Base-by-base conservation (phyloP, 2,113 vertebrate genomes). In the Cyanistes caeruleus region DNA sequence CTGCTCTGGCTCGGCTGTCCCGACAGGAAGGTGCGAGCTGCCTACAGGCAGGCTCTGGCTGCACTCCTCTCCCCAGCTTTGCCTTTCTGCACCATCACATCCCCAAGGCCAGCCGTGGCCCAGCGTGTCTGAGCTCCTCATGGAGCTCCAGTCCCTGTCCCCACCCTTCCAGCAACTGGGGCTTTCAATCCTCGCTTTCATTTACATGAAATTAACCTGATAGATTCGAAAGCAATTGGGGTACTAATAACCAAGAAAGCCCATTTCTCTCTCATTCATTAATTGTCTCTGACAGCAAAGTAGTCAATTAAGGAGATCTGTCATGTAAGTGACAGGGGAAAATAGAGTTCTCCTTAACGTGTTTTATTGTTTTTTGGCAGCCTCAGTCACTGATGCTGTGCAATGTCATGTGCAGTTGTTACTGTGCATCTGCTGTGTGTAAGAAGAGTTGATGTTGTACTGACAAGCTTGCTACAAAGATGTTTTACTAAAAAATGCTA, bases 1-100 rank as follows among this genome's bases (percentile, higher is more conserved):
- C 33, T 43, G 22, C 11, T 5, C 0, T 0, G 83, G 49, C 30
- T 24, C 15, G 7, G 0, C 18, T 12, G 60, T 30, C 22, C 8
- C 15, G 6, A 2, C 15, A 7, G 18, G 9, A 12, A 20, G 23
- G 3, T 3, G 43, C 22, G 31, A 56, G 43, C 67, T 44, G 51
- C 60, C 60, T 3, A 3, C 18, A 24, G 3, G 48, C 53, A 0
- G 15, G 35, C 27, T 39, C 39, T 39, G 0, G 8, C 43, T 13
- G 31, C 41, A 0, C 30, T 11, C 25, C 18, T 19, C 11, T 30
- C 25, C 35, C 20, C 60, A 2, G 41, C 28, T 70, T 14, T 23
- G 33, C 31, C 64, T 5, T n/a, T 19, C 64, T 35, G 43, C 82
- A 41, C 35, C 62, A 33, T 3, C 59, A 4, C 2, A 9, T 13